A percentile compares a stretch with the other conserved stretches of the same genome.
phyloP scores from a whole-genome alignment of 2,113 vertebrate species.

The Acanthisitta chloris region DNA sequence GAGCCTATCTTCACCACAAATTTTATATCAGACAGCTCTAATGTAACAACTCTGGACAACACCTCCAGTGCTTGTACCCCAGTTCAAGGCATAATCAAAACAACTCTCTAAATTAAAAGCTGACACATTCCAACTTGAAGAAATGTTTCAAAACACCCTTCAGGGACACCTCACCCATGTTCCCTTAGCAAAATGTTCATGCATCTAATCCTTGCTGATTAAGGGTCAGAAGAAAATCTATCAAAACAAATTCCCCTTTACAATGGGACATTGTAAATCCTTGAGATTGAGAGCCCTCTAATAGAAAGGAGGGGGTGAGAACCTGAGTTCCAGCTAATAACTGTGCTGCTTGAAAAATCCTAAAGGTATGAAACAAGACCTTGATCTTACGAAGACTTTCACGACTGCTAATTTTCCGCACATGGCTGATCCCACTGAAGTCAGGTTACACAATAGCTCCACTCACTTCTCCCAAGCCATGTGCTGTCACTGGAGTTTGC shows the following conservation, averaged over 20 bases:
- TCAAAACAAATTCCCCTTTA: slow-evolving; percentile 37
- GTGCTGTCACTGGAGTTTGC: rapidly evolving
- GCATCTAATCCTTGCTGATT: background rate
- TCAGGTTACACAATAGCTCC: background rate
- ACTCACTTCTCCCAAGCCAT: background rate
- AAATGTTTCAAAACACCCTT: slow-evolving; percentile 32
- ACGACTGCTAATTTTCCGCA: background rate
- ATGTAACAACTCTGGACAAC: background rate
- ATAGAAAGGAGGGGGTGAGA: background rate
- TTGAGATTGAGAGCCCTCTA: background rate
- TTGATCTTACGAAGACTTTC: slow-evolving; percentile 29
- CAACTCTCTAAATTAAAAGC: background rate
- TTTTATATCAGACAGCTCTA: background rate
- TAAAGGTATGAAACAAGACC: slow-evolving; percentile 15
- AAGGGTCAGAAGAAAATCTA: slow-evolving; percentile 2
- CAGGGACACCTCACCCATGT: slow-evolving; percentile 15
- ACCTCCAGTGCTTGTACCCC: background rate
- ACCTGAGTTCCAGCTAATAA: slow-evolving; percentile 10
- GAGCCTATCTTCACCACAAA: background rate
- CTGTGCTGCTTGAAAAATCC: background rate
- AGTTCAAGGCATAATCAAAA: slow-evolving; percentile 10
- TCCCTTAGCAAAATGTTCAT: slow-evolving; percentile 21
- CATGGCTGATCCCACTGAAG: background rate
- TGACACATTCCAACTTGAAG: background rate
- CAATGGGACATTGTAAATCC: background rate